Evolutionary conservation across 2,888 invertebrate species (phyloP).

Genomic region (Chrysolina oricalcia): DNA sequence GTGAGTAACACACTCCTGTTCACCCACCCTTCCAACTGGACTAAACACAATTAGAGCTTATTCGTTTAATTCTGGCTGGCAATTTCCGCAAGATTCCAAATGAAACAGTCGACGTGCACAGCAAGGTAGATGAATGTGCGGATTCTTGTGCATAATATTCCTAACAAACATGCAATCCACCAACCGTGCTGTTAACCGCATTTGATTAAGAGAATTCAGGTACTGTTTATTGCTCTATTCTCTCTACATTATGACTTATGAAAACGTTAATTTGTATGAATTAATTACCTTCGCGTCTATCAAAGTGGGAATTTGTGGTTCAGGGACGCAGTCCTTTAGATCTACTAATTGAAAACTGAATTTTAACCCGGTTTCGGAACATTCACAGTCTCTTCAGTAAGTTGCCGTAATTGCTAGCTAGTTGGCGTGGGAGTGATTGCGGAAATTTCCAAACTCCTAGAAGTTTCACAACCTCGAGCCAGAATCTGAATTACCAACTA

Average conservation of each 20-base stretch:
- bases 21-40: not conserved
- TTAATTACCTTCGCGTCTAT: not conserved
- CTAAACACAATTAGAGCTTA: not conserved
- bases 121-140: constrained; percentile 34
- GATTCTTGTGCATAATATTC: constrained; percentile 34
- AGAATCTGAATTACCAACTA: too few species aligned
- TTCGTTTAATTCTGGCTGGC: not conserved
- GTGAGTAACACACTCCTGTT: not conserved
- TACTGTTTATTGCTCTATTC: not conserved
- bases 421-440: too few species aligned
- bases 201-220: constrained; percentile 15
- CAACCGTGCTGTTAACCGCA: constrained; percentile 29
- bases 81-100: constrained; percentile 14
- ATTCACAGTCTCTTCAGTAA: not conserved
- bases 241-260: not conserved
- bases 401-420: too few species aligned
- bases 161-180: constrained; percentile 20
- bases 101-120: constrained; percentile 23
- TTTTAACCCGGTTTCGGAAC: not conserved
- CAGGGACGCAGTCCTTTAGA: not conserved
- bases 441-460: too few species aligned
- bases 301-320: not conserved
- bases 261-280: constrained; percentile 3
- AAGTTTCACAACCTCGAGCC: too few species aligned
- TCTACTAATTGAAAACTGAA: not conserved